Evolutionary conservation across 1,140 invertebrate species (phyloP).

Genomic region (Aphelinus atriplicis): DNA sequence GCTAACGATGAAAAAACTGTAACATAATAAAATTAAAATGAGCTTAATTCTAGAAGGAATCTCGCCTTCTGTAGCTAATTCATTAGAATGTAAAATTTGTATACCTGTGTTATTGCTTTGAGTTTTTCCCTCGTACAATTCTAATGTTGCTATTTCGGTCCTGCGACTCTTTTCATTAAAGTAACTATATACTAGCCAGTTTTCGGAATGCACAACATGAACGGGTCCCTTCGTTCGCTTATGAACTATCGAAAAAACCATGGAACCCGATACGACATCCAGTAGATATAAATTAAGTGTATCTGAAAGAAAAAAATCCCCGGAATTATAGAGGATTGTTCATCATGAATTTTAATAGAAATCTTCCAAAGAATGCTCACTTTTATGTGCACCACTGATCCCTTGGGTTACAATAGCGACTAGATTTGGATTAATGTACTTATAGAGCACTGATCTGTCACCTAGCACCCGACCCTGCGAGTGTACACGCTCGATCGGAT

Average conservation of each 20-base stretch:
- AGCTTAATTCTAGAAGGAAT: conserved; percentile 9
- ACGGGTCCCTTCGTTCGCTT: conserved; percentile 84
- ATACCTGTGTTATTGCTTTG: conserved; percentile 83
- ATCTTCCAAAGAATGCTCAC: conserved; percentile 61
- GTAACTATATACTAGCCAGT: conserved; percentile 95
- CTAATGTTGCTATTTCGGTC: conserved; percentile 90
- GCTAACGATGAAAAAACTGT: conserved; percentile 84
- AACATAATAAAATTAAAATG: conserved; percentile 44
- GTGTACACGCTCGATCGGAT: conserved; percentile 87
- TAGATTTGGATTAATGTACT: conserved; percentile 98
- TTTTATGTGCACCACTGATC: conserved; percentile 79
- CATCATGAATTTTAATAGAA: conserved; percentile 9
- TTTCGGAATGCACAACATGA: conserved; percentile 94
- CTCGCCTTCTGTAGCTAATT: background rate
- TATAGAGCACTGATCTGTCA: conserved; percentile 97
- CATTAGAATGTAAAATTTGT: conserved; percentile 11
- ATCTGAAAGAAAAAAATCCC: conserved; percentile 61
- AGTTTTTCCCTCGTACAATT: conserved; percentile 92
- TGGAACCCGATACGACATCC: conserved; percentile 88
- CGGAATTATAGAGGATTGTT: conserved; percentile 13
- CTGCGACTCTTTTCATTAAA: conserved; percentile 94
- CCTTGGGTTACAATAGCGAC: conserved; percentile 86
- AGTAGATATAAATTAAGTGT: conserved; percentile 85
- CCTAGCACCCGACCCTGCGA: conserved; percentile 94
- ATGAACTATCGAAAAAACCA: conserved; percentile 80